phyloP scores from a whole-genome alignment of 1,140 invertebrate species.

The Musca vetustissima region DNA sequence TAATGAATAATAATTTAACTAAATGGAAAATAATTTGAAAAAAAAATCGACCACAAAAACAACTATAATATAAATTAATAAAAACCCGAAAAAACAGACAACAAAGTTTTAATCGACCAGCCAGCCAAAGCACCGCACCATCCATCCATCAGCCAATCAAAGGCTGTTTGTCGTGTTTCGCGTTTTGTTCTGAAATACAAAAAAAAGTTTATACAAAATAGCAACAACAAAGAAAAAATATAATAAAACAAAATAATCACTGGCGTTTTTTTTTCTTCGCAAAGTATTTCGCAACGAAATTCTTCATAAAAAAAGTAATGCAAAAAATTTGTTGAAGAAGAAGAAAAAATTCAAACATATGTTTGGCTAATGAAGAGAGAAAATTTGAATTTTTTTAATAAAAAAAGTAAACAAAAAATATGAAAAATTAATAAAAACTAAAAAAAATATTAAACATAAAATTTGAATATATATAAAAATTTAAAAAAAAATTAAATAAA shows the following conservation, averaged over 20 bases:
- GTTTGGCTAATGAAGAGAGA: not conserved
- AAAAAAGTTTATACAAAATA: not conserved
- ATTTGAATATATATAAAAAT: not conserved
- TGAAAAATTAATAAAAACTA: not conserved
- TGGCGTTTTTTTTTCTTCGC: not conserved
- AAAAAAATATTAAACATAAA: not conserved
- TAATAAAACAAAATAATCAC: not conserved
- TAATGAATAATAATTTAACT: slow-evolving; percentile 7
- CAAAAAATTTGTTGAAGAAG: not conserved
- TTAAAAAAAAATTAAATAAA: not conserved
- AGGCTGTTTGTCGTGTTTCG: too few relatives aligned
- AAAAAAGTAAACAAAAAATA: not conserved
- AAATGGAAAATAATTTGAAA: not conserved
- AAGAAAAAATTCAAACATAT: not conserved
- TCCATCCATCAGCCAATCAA: too few relatives aligned
- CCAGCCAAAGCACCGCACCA: too few relatives aligned
- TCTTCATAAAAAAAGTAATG: not conserved
- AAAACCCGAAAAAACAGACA: too few relatives aligned
- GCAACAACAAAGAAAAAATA: not conserved
- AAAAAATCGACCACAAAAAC: not conserved
- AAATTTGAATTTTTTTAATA: not conserved
- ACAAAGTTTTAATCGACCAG: too few relatives aligned
- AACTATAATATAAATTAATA: too few relatives aligned
- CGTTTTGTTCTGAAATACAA: too few relatives aligned
- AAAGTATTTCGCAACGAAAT: not conserved